Conservation (phyloP, 2,797 vertebrate species). For the Myoxocephalus aenaeus region DNA sequence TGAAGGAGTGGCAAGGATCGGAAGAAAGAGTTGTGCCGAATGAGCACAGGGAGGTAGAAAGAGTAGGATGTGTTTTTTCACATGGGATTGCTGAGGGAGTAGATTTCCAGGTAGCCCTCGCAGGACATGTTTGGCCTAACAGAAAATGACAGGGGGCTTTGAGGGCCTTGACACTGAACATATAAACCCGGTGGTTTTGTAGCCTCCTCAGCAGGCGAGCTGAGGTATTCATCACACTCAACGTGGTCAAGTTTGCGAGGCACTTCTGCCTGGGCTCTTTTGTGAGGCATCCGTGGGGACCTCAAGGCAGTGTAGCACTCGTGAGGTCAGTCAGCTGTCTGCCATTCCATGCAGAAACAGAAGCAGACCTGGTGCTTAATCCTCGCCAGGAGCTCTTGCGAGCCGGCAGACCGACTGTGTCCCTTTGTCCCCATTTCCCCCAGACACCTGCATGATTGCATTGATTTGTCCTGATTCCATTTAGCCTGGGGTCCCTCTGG, state of each 20-base stretch:
- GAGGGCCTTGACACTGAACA: constrained; percentile 76
- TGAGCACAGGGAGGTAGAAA: constrained; percentile 36
- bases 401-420: constrained; percentile 63
- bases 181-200: constrained; percentile 69
- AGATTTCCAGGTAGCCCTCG: constrained; percentile 72
- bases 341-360: constrained; percentile 69
- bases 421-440: constrained; percentile 76
- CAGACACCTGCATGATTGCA: constrained; percentile 82
- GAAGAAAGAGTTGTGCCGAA: constrained; percentile 62
- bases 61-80: constrained; percentile 51
- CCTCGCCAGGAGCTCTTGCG: constrained; percentile 65
- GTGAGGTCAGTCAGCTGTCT: constrained; percentile 81
- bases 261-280: constrained; percentile 55
- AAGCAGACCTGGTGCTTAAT: constrained; percentile 70
- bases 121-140: constrained; percentile 80
- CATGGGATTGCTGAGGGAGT: constrained; percentile 62
- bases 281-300: constrained; percentile 79
- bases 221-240: constrained; percentile 75
- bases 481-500: constrained; percentile 75
- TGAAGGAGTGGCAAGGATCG: constrained; percentile 39
- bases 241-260: constrained; percentile 68
- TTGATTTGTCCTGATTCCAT: constrained; percentile 83
- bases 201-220: constrained; percentile 58
- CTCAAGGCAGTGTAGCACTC: constrained; percentile 76
- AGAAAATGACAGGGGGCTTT: constrained; percentile 81